Evolutionary conservation across 2,797 vertebrate species (phyloP).

Genomic region (Myripristis murdjan): DNA sequence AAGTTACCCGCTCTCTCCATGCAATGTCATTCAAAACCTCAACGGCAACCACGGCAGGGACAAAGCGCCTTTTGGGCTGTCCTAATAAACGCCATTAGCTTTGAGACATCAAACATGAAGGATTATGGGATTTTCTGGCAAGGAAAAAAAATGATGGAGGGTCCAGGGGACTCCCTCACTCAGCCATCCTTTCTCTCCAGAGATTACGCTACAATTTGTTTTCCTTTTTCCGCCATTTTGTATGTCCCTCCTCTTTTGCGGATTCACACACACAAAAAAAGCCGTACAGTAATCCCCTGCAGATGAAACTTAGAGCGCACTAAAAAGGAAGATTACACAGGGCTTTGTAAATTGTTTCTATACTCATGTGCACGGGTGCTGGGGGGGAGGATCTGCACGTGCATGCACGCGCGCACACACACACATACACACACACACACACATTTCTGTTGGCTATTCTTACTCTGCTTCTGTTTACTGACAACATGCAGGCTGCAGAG

Average conservation of each 20-base stretch:
- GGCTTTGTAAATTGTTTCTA: slow-evolving; percentile 82
- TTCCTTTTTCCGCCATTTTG: slow-evolving; percentile 82
- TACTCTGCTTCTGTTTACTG: slow-evolving; percentile 22
- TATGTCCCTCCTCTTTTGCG: slow-evolving; percentile 62
- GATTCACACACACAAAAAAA: slow-evolving; percentile 48
- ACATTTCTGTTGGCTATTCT: slow-evolving; percentile 30
- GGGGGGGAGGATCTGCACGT: slow-evolving; percentile 65
- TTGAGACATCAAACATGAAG: slow-evolving; percentile 88
- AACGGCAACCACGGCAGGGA: slow-evolving; percentile 68
- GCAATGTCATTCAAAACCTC: slow-evolving; percentile 86
- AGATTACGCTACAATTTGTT: slow-evolving; percentile 86
- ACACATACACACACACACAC: slow-evolving; percentile 31
- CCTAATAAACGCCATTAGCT: slow-evolving; percentile 87
- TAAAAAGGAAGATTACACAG: slow-evolving; percentile 81
- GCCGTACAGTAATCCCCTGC: slow-evolving; percentile 83
- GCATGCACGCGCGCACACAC: slow-evolving; percentile 25
- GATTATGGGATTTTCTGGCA: slow-evolving; percentile 87
- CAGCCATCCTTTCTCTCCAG: slow-evolving; percentile 74
- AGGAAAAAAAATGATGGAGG: slow-evolving; percentile 69
- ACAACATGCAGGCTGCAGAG: slow-evolving; percentile 17
- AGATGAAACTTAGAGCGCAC: slow-evolving; percentile 70
- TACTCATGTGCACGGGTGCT: slow-evolving; percentile 72
- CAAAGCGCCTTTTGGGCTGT: slow-evolving; percentile 82
- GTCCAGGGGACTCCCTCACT: slow-evolving; percentile 75
- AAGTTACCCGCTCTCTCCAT: slow-evolving; percentile 81